Evolutionary conservation across 1,140 invertebrate species (phyloP).

Genomic region (Hypothenemus hampei): DNA sequence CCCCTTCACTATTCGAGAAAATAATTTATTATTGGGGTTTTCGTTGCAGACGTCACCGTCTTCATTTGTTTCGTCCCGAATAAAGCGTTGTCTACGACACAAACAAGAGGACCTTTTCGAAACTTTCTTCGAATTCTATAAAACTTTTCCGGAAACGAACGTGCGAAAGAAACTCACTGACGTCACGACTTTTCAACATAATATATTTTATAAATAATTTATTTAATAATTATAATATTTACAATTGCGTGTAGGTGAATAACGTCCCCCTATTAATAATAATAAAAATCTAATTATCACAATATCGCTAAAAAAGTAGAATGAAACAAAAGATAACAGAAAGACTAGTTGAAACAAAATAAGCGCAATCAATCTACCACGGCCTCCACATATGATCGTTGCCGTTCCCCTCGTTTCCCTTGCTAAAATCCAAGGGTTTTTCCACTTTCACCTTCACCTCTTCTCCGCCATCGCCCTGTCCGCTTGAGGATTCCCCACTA

Average conservation of each 20-base stretch:
- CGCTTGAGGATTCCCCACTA: slow-evolving; percentile 16
- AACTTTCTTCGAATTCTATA: too few relatives aligned
- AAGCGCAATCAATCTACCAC: too few relatives aligned
- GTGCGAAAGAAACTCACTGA: too few relatives aligned
- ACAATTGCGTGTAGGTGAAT: background rate
- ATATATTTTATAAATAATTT: background rate
- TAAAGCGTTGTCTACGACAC: too few relatives aligned
- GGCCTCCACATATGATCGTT: slow-evolving; percentile 41
- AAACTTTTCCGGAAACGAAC: too few relatives aligned
- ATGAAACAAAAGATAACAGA: background rate
- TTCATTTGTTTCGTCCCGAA: too few relatives aligned
- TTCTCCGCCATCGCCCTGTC: background rate
- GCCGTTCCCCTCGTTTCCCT: slow-evolving; percentile 34
- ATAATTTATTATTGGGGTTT: too few relatives aligned
- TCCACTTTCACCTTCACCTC: slow-evolving; percentile 21
- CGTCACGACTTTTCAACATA: background rate
- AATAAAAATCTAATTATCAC: background rate
- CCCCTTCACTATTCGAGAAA: too few relatives aligned
- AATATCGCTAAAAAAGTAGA: background rate
- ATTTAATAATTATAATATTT: background rate
- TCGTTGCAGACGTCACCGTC: too few relatives aligned
- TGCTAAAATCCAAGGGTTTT: slow-evolving; percentile 39
- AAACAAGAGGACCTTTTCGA: too few relatives aligned
- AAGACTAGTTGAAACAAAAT: too few relatives aligned
- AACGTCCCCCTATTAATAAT: background rate